Evolutionary conservation across 2,797 vertebrate genomes (phyloP).

Genomic region (Odontamblyopus lacepedii): DNA sequence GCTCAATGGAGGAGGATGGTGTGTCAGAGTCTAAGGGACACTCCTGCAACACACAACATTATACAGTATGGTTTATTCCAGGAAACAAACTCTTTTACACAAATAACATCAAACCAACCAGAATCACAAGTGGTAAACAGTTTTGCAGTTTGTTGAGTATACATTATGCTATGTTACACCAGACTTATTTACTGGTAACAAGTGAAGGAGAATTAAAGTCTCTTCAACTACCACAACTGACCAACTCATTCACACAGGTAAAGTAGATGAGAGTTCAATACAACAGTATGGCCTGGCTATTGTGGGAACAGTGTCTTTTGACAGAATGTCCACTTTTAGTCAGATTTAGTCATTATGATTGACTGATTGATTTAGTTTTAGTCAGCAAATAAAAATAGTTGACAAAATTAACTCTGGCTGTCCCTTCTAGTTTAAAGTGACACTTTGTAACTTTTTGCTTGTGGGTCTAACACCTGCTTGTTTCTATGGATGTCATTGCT

Average conservation of each 20-base stretch:
- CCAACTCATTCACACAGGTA: neutral
- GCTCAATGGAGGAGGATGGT: constrained; percentile 69
- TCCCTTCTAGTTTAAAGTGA: too few species aligned
- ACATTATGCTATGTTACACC: too few species aligned
- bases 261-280: neutral
- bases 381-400: too few species aligned
- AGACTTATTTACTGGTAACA: neutral
- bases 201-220: neutral
- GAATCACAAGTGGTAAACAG: neutral
- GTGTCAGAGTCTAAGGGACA: constrained; percentile 67
- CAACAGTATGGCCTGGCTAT: neutral
- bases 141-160: neutral
- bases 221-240: neutral
- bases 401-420: too few species aligned
- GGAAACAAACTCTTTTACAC: neutral
- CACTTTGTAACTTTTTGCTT: too few species aligned
- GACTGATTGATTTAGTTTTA: neutral
- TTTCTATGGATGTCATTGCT: too few species aligned
- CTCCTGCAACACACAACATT: constrained; percentile 62
- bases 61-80: neutral
- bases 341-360: neutral
- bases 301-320: neutral
- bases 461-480: too few species aligned
- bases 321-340: neutral
- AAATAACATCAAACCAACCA: neutral